phyloP scores from a whole-genome alignment of 1,140 invertebrate species.

The Dysdera silvatica region DNA sequence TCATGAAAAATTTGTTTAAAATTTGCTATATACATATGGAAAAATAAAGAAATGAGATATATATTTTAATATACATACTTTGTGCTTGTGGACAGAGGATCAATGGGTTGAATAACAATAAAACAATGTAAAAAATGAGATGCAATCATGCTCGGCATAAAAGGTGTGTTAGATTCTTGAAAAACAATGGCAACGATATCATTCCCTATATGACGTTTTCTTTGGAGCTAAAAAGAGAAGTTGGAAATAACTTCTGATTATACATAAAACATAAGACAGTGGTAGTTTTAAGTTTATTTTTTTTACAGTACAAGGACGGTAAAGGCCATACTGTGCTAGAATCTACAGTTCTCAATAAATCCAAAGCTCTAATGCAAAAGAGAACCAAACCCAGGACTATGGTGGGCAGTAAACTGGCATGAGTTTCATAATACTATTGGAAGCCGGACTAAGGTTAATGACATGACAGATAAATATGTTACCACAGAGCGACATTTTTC shows the following conservation, averaged over 20 bases:
- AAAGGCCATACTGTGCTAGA: too few species aligned
- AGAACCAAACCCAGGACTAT: too few species aligned
- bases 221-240: constrained; percentile 31
- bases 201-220: constrained; percentile 54
- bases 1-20: background rate
- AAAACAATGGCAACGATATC: constrained; percentile 98
- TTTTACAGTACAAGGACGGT: too few species aligned
- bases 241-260: background rate
- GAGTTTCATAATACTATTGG: too few species aligned
- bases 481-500: too few species aligned
- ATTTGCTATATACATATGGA: background rate
- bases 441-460: too few species aligned
- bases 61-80: constrained; percentile 52
- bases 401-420: too few species aligned
- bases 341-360: too few species aligned
- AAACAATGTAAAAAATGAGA: constrained; percentile 96
- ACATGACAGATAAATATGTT: too few species aligned
- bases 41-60: background rate
- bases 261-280: too few species aligned
- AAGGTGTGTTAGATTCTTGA: constrained; percentile 94
- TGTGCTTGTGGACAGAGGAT: constrained; percentile 70
- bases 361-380: too few species aligned
- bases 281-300: too few species aligned
- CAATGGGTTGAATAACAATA: constrained; percentile 87
- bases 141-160: constrained; percentile 96